Conservation (phyloP, 2,113 vertebrate genomes). For the Rhynchopsitta pachyrhyncha region DNA sequence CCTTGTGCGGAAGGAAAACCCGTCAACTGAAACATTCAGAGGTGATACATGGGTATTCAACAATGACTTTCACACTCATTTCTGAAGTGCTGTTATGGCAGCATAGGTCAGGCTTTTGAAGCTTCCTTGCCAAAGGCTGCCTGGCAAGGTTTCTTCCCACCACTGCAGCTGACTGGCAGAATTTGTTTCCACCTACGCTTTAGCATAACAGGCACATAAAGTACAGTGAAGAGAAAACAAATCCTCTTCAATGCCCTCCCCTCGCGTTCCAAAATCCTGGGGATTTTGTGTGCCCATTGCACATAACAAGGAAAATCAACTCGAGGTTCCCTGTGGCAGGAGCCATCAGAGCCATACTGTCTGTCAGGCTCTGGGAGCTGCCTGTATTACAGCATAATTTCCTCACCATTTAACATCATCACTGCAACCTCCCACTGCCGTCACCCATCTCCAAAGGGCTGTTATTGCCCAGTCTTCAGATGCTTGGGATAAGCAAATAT, state of each 20-base stretch:
- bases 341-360: background rate
- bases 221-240: background rate
- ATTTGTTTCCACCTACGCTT: background rate
- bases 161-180: rapidly evolving
- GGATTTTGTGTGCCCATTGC: background rate
- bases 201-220: background rate
- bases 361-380: background rate
- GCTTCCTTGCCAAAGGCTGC: background rate
- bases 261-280: background rate
- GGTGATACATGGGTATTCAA: background rate
- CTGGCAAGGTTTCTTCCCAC: background rate
- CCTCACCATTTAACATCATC: background rate
- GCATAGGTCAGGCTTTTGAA: background rate
- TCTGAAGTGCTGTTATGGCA: background rate
- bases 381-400: rapidly evolving
- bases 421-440: background rate
- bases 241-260: background rate
- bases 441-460: background rate
- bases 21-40: background rate
- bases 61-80: background rate
- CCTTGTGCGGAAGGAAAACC: background rate
- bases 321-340: background rate
- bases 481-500: background rate
- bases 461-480: background rate
- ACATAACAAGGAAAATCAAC: background rate